These are phyloP conservation scores for Formicarius rufipectus DNA, from an alignment of 2,113 vertebrate species.

Conservation along the genomic window DNA sequence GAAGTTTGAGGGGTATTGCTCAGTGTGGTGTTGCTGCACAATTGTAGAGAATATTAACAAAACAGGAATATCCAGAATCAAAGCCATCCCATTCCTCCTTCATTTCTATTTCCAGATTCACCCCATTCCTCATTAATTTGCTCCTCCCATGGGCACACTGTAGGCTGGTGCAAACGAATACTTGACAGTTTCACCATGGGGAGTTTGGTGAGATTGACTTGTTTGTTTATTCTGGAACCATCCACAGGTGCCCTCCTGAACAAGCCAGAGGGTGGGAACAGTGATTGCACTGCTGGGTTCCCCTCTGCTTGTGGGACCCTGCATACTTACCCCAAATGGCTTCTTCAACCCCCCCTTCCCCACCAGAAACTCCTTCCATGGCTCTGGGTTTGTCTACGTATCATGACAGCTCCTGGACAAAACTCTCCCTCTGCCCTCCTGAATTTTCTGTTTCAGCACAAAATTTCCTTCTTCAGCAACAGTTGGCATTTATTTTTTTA, in stretches of 20 bases:
- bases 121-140: background rate
- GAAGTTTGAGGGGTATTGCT: background rate
- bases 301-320: background rate
- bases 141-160: background rate
- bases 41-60: background rate
- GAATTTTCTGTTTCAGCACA: background rate
- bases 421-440: background rate
- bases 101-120: background rate
- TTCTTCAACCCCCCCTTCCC: background rate
- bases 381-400: rapidly evolving
- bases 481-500: background rate
- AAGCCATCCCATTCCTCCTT: background rate
- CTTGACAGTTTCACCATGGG: background rate
- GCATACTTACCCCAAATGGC: background rate
- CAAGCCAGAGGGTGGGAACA: background rate
- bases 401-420: background rate
- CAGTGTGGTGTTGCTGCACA: rapidly evolving
- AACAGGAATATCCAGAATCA: background rate
- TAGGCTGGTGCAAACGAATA: background rate
- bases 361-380: background rate
- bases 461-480: background rate
- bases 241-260: background rate
- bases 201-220: background rate
- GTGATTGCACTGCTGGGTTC: background rate
- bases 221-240: background rate